These are phyloP conservation scores for Nothura maculosa DNA, from an alignment of 2,797 vertebrate species.

Conservation along the genomic window DNA sequence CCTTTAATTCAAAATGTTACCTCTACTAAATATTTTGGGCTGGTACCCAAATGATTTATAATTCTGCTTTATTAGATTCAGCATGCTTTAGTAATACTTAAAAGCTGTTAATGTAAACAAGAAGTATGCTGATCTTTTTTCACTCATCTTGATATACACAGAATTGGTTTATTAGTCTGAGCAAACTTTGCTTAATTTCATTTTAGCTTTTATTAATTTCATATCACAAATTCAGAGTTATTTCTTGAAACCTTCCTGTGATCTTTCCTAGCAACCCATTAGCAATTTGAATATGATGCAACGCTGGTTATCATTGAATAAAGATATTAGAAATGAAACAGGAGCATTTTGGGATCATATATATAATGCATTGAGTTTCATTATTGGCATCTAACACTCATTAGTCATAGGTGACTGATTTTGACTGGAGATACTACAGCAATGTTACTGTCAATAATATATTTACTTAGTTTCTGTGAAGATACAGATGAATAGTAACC, in stretches of 20 bases:
- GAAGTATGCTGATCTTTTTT: neutral
- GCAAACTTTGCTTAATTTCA: neutral
- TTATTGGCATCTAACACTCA: neutral
- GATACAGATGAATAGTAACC: neutral
- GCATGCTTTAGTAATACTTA: constrained; percentile 3
- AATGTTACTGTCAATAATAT: neutral
- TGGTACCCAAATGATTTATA: constrained; percentile 21
- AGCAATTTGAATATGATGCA: neutral
- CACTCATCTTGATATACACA: neutral
- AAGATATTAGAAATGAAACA: neutral
- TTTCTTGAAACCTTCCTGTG: neutral
- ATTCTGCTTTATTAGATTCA: neutral
- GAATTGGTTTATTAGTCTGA: neutral
- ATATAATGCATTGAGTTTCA: neutral
- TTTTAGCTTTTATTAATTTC: neutral
- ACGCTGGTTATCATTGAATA: neutral
- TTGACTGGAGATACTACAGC: neutral
- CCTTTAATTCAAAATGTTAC: constrained; percentile 15
- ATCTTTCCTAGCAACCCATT: neutral
- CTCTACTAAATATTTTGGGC: neutral
- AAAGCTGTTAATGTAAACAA: neutral
- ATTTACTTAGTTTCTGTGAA: neutral
- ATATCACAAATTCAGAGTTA: neutral
- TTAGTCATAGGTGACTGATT: neutral
- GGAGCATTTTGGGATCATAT: neutral